Evolutionary conservation across 2,113 vertebrate species (phyloP).

Genomic region (Ailuropoda melanoleuca): DNA sequence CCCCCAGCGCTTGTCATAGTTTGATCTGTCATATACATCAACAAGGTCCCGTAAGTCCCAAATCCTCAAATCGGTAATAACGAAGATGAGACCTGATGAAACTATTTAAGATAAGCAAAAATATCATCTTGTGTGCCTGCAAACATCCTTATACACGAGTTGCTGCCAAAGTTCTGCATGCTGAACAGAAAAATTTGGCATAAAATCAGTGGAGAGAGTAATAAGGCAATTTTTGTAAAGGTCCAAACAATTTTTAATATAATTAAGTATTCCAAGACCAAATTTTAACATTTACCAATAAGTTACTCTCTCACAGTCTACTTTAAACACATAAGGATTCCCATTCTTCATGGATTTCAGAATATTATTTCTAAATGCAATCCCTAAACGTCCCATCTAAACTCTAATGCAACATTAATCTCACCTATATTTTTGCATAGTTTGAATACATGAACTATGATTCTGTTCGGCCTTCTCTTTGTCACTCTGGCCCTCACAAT

Average conservation of each 20-base stretch:
- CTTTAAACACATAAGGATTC: slow-evolving; percentile 58
- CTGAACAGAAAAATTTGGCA: not conserved
- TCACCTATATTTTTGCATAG: slow-evolving; percentile 60
- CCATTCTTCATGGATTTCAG: slow-evolving; percentile 35
- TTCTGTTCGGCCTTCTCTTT: slow-evolving; percentile 69
- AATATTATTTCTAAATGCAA: slow-evolving; percentile 58
- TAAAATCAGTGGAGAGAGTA: not conserved
- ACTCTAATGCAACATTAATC: slow-evolving; percentile 65
- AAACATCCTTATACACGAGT: not conserved
- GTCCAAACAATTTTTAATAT: not conserved
- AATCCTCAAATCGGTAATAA: not conserved
- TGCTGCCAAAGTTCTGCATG: not conserved
- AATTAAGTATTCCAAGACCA: slow-evolving; percentile 23
- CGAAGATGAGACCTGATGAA: not conserved
- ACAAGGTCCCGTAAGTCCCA: not conserved
- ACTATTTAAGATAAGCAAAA: not conserved
- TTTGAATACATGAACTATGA: slow-evolving; percentile 72
- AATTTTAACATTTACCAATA: slow-evolving; percentile 50
- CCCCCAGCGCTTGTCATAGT: not conserved
- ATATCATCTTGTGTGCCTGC: not conserved
- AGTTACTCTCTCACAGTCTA: slow-evolving; percentile 60
- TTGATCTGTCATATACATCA: not conserved
- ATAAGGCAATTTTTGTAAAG: not conserved
- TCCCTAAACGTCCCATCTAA: slow-evolving; percentile 56
- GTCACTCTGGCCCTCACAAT: slow-evolving; percentile 50